phyloP scores from a whole-genome alignment of 2,113 vertebrate genomes.

The Corydoras sp. region DNA sequence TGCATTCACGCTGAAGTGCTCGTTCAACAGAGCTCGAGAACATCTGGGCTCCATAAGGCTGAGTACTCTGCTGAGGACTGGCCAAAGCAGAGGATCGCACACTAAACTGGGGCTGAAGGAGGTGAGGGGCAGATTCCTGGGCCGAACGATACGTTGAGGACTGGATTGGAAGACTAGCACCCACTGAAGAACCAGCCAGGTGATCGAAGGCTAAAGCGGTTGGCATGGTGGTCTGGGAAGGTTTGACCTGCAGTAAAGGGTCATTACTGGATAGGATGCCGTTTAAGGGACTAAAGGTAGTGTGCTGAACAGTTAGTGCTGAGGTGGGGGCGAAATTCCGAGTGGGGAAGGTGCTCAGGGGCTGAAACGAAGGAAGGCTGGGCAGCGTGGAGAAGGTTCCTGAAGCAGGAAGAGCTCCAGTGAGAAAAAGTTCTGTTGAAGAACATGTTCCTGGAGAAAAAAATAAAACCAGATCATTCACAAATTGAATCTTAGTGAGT shows the following conservation, averaged over 20 bases:
- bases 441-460: slow-evolving; percentile 79
- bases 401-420: slow-evolving; percentile 86
- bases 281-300: slow-evolving; percentile 85
- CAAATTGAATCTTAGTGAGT: no score
- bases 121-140: slow-evolving; percentile 96
- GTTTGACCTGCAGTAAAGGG: slow-evolving; percentile 85
- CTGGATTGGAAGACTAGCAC: slow-evolving; percentile 81
- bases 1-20: slow-evolving; percentile 99
- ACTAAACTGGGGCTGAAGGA: slow-evolving; percentile 91
- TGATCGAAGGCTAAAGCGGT: slow-evolving; percentile 85
- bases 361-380: slow-evolving; percentile 84
- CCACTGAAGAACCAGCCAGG: slow-evolving; percentile 75
- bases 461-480: no score
- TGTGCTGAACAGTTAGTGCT: slow-evolving; percentile 83
- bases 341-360: slow-evolving; percentile 81
- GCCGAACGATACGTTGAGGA: slow-evolving; percentile 98
- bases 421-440: slow-evolving; percentile 88
- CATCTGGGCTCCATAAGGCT: slow-evolving; percentile 79
- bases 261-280: slow-evolving; percentile 85
- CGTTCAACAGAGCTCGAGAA: slow-evolving; percentile 93
- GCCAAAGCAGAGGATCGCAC: slow-evolving; percentile 79
- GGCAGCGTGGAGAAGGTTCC: slow-evolving; percentile 86
- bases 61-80: slow-evolving; percentile 73
- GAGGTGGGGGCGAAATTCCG: slow-evolving; percentile 84
- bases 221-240: slow-evolving; percentile 81